A percentile compares a stretch with the other conserved stretches of the same genome.
Evolutionary conservation across 2,113 vertebrate species (phyloP).

Genomic region (Melanerpes aurifrons): DNA sequence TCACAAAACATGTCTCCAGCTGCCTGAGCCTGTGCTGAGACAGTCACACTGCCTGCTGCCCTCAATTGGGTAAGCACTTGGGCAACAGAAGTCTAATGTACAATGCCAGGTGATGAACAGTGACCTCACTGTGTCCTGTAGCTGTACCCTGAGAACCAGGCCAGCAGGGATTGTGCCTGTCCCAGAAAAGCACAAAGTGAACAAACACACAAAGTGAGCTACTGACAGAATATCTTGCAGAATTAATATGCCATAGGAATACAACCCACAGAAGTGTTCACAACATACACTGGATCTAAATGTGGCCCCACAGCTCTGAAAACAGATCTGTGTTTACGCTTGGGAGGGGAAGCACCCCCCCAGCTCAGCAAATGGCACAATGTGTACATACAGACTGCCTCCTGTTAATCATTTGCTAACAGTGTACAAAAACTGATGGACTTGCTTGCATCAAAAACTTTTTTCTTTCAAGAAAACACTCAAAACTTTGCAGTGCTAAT

Average conservation of each 20-base stretch:
- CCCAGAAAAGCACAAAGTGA: not conserved
- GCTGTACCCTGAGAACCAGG: not conserved
- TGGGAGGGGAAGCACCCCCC: not conserved
- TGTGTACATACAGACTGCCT: not conserved
- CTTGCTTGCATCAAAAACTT: not conserved
- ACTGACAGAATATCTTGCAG: not conserved
- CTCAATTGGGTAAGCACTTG: not conserved
- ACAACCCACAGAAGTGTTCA: not conserved
- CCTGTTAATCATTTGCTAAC: not conserved
- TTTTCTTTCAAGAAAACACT: not conserved
- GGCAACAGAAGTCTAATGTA: not conserved
- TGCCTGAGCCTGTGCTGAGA: not conserved
- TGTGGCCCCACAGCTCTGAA: not conserved
- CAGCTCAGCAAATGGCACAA: not conserved
- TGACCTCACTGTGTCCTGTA: not conserved
- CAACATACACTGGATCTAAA: not conserved
- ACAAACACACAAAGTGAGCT: not conserved
- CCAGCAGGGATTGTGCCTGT: not conserved
- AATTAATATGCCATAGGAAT: not conserved
- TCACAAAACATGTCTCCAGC: not conserved
- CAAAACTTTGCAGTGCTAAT: not conserved
- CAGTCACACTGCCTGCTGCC: not conserved
- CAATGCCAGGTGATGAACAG: not conserved
- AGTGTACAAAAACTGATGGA: not conserved
- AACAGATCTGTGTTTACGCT: not conserved